Base-by-base conservation (phyloP, 2,797 vertebrate genomes). In the Danio jaintianensis region DNA sequence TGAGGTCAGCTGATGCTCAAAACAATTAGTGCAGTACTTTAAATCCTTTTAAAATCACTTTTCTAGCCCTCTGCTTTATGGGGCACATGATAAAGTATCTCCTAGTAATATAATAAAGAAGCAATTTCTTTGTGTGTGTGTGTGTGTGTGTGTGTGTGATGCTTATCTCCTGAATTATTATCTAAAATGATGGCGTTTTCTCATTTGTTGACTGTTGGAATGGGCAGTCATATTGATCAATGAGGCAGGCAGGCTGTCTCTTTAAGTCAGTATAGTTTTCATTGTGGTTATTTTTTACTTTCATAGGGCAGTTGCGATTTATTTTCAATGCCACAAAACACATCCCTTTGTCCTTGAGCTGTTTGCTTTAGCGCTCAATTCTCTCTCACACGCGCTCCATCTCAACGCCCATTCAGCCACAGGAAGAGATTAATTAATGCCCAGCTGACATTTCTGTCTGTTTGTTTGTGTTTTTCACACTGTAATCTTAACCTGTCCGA, bases 371-470 rank as follows among this genome's bases (percentile, higher is more conserved):
- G 48, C 1, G 48, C 16, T 73, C 42, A 63, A 36, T 62, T 52
- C 67, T 48, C 40, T 79, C 62, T 66, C 47, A 43, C 36, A 61
- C 58, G 45, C 56, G 3, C 77, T 63, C 20, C 47, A 42, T 40
- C 11, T 73, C 40, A 16, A 55, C 13, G 12, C 68, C 61, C 18
- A 45, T 63, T 52, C 53, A 22, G 48, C 68, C 67, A 80, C 69
- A 80, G 78, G 69, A 47, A 81, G 40, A 73, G 63, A 64, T 78
- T 84, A 82, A 85, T 83, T 78, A 83, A 81, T 80, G 69, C 79
- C 83, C 67, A 74, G 73, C 67, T 85, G 83, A 72, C 83, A 78
- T 86, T 75, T 82, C 79, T 77, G 71, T 76, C 71, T 84, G 71
- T 83, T 69, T 80, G 77, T 81, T 71, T 76, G 55, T 70, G 73